These are phyloP conservation scores for Folsomia candida DNA, from an alignment of 2,888 invertebrate species.

Conservation along the genomic window DNA sequence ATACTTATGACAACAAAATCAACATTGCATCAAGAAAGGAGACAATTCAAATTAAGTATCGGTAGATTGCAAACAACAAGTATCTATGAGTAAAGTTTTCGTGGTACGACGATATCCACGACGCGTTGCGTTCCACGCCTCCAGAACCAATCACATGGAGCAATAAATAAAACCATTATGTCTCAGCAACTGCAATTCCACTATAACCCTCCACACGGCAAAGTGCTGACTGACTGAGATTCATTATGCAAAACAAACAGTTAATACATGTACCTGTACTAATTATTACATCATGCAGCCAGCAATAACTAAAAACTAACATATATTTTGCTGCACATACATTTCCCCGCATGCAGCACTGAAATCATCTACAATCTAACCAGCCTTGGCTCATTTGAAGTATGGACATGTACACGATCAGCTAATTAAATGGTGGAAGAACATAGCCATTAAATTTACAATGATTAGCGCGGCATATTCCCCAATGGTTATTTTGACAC, in stretches of 20 bases:
- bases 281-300: not conserved
- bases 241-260: not conserved
- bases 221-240: not conserved
- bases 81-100: too few relatives aligned
- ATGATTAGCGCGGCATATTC: not conserved
- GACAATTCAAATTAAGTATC: too few relatives aligned
- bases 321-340: not conserved
- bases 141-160: not conserved
- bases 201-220: not conserved
- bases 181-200: not conserved
- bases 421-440: not conserved
- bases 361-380: too few relatives aligned
- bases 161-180: not conserved
- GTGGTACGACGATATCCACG: too few relatives aligned
- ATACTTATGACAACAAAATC: too few relatives aligned
- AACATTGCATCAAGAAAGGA: too few relatives aligned
- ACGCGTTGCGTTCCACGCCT: not conserved
- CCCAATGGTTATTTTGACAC: too few relatives aligned
- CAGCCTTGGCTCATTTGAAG: too few relatives aligned
- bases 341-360: not conserved
- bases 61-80: too few relatives aligned
- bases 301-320: too few relatives aligned
- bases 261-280: not conserved
- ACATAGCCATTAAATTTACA: not conserved
- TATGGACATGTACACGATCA: not conserved